Percentiles rank a stretch among this genome's conserved stretches.
Evolutionary conservation across 2,113 vertebrate species (phyloP).

Genomic region (Anseranas semipalmata): DNA sequence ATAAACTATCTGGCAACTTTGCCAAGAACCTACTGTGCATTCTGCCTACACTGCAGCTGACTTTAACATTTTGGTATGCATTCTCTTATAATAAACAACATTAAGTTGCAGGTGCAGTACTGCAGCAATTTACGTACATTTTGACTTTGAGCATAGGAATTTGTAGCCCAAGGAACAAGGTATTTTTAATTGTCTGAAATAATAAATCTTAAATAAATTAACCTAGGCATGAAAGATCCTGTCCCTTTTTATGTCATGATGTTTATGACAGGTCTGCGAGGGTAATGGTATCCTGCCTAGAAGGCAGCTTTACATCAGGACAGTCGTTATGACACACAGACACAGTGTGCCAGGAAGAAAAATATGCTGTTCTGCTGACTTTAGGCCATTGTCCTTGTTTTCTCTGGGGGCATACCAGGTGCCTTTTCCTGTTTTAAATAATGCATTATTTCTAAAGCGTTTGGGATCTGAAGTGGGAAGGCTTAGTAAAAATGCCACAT

Average conservation of each 20-base stretch:
- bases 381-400: not conserved
- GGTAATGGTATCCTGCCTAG: not conserved
- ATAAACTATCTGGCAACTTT: not conserved
- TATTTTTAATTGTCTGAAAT: constrained; percentile 2
- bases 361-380: not conserved
- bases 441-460: not conserved
- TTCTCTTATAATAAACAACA: not conserved
- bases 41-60: not conserved
- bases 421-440: not conserved
- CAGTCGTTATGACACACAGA: not conserved
- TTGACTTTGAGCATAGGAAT: not conserved
- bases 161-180: not conserved
- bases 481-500: not conserved
- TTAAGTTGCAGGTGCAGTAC: not conserved
- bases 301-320: not conserved
- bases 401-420: not conserved
- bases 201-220: not conserved
- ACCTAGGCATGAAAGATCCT: not conserved
- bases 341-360: not conserved
- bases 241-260: not conserved
- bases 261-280: not conserved
- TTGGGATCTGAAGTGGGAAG: not conserved
- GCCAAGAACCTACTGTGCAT: not conserved
- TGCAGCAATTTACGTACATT: not conserved
- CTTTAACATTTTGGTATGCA: not conserved